Conservation (phyloP, 2,888 invertebrate genomes). For the Dione juno region DNA sequence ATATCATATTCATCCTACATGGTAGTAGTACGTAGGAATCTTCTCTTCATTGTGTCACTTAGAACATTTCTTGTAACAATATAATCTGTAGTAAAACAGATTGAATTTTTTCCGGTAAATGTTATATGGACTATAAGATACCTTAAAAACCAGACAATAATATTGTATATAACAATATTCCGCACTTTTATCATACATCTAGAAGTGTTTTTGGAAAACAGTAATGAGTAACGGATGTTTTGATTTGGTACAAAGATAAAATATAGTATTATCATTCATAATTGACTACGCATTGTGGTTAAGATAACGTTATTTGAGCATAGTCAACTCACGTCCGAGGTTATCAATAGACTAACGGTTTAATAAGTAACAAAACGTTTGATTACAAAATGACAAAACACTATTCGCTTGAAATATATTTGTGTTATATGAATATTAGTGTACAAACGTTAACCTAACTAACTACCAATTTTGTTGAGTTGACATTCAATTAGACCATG, state of each 20-base stretch:
- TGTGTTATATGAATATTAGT: not conserved
- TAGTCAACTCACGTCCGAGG: conserved; percentile 47
- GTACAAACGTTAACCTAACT: not conserved
- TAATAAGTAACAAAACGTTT: conserved; percentile 29
- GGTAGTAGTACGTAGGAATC: too few relatives aligned
- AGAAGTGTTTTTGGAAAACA: not conserved
- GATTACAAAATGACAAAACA: conserved; percentile 10
- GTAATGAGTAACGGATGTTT: conserved; percentile 49
- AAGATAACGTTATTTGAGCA: conserved; percentile 52
- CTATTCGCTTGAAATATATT: not conserved
- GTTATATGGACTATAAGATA: not conserved
- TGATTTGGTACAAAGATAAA: conserved; percentile 60
- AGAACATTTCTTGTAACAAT: not conserved
- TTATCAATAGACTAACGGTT: conserved; percentile 59
- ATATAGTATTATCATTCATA: conserved; percentile 52
- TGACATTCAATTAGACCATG: not conserved
- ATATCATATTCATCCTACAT: too few relatives aligned
- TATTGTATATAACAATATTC: not conserved
- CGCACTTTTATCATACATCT: not conserved
- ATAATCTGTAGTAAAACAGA: not conserved
- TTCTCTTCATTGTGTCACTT: not conserved
- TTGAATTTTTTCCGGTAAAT: conserved; percentile 1
- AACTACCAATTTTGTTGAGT: not conserved
- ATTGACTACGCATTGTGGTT: conserved; percentile 54
- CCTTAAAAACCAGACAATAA: not conserved